phyloP scores from a whole-genome alignment of 2,888 invertebrate species.

The Apomyelois bistriatella region DNA sequence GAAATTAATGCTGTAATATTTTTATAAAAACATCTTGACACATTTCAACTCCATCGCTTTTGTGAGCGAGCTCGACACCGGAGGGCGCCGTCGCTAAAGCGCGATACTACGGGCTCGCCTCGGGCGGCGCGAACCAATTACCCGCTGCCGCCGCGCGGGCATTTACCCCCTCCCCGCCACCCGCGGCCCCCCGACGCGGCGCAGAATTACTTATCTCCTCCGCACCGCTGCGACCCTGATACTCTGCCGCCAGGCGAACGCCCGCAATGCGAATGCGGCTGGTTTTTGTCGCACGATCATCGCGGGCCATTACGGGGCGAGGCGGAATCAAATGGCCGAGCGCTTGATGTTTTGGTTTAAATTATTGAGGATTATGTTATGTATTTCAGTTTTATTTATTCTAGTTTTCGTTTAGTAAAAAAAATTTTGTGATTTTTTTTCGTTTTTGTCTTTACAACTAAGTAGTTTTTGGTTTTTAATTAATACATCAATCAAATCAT shows the following conservation, averaged over 20 bases:
- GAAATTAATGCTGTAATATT: background rate
- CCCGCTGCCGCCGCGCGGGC: slow-evolving; percentile 73
- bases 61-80: slow-evolving; percentile 66
- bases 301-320: slow-evolving; percentile 13
- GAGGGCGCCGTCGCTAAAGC: slow-evolving; percentile 80
- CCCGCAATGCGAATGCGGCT: slow-evolving; percentile 65
- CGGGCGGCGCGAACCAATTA: slow-evolving; percentile 80
- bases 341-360: background rate
- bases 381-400: too few relatives aligned
- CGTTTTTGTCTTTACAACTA: too few relatives aligned
- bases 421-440: too few relatives aligned
- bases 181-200: slow-evolving; percentile 39
- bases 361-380: too few relatives aligned
- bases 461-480: too few relatives aligned
- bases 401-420: too few relatives aligned
- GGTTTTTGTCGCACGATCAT: slow-evolving; percentile 19
- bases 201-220: slow-evolving; percentile 66
- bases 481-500: too few relatives aligned
- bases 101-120: slow-evolving; percentile 79
- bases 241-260: slow-evolving; percentile 70
- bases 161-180: slow-evolving; percentile 61
- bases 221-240: slow-evolving; percentile 59
- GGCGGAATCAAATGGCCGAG: background rate
- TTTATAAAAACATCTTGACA: slow-evolving; percentile 22
- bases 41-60: slow-evolving; percentile 41